Conservation (phyloP, 2,888 invertebrate species). For the Aphidius colemani region DNA sequence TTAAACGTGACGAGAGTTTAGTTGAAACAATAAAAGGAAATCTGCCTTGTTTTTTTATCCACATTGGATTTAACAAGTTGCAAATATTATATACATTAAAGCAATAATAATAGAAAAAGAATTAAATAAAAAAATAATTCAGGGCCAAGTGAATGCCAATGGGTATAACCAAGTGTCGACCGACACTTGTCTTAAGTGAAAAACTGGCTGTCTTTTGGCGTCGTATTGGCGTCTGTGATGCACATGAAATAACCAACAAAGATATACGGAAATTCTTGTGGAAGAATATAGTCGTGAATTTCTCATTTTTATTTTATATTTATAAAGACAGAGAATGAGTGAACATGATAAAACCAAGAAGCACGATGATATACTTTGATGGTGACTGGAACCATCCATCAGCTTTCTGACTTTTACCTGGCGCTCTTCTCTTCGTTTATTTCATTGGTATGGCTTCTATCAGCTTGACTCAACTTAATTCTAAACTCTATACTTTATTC, state of each 20-base stretch:
- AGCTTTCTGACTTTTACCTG: constrained; percentile 14
- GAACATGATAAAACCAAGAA: constrained; percentile 18
- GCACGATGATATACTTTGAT: constrained; percentile 19
- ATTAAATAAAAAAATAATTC: constrained; percentile 29
- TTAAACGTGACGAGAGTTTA: too few species aligned
- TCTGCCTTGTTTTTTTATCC: too few species aligned
- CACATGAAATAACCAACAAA: constrained; percentile 16
- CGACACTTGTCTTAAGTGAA: constrained; percentile 55
- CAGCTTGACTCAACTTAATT: constrained; percentile 39
- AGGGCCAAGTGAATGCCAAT: constrained; percentile 39
- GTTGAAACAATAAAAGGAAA: too few species aligned
- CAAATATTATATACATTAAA: neutral
- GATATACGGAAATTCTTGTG: constrained; percentile 20
- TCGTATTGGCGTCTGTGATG: constrained; percentile 39
- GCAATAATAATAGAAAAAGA: neutral
- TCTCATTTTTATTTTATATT: constrained; percentile 1
- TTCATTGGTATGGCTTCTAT: constrained; percentile 14
- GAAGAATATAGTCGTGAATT: neutral
- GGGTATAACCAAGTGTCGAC: constrained; percentile 43
- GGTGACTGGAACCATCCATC: constrained; percentile 27
- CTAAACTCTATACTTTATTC: constrained; percentile 40
- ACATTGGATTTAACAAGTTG: neutral
- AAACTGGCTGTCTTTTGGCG: constrained; percentile 52
- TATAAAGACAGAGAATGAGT: constrained; percentile 1
- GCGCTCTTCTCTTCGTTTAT: constrained; percentile 13